phyloP scores from a whole-genome alignment of 1,140 invertebrate genomes.

The Camponotus pennsylvanicus region DNA sequence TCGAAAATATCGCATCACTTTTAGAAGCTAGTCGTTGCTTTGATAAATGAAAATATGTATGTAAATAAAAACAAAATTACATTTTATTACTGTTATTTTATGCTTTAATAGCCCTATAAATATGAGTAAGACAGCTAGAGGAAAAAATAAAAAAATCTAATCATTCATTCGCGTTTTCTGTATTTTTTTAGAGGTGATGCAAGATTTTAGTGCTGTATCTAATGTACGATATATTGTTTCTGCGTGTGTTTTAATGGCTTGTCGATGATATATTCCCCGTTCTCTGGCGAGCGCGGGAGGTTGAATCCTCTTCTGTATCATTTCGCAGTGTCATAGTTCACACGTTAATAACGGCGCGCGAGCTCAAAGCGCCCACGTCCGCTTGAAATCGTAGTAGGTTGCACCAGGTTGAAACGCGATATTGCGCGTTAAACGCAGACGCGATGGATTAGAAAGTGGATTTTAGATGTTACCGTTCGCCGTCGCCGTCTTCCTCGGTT shows the following conservation, averaged over 20 bases:
- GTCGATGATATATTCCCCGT: not conserved
- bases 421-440: constrained; percentile 53
- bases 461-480: constrained; percentile 53
- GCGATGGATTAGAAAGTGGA: constrained; percentile 59
- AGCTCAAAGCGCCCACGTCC: constrained; percentile 42
- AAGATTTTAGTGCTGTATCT: too few relatives aligned
- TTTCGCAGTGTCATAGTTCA: constrained; percentile 61
- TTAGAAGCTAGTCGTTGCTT: too few relatives aligned
- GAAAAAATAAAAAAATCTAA: too few relatives aligned
- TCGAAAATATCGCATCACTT: too few relatives aligned
- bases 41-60: too few relatives aligned
- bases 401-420: constrained; percentile 51
- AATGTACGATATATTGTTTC: not conserved
- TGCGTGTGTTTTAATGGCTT: not conserved
- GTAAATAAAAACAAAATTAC: too few relatives aligned
- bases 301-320: constrained; percentile 28
- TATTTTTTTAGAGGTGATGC: too few relatives aligned
- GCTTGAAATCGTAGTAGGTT: constrained; percentile 41
- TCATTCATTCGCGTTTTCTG: too few relatives aligned
- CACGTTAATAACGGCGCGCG: constrained; percentile 59
- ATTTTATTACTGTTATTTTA: too few relatives aligned
- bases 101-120: too few relatives aligned
- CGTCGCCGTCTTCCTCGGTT: constrained; percentile 15
- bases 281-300: constrained; percentile 17
- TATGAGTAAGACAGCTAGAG: too few relatives aligned